phyloP scores from a whole-genome alignment of 2,888 invertebrate genomes.

The Drosophila suboccidentalis region DNA sequence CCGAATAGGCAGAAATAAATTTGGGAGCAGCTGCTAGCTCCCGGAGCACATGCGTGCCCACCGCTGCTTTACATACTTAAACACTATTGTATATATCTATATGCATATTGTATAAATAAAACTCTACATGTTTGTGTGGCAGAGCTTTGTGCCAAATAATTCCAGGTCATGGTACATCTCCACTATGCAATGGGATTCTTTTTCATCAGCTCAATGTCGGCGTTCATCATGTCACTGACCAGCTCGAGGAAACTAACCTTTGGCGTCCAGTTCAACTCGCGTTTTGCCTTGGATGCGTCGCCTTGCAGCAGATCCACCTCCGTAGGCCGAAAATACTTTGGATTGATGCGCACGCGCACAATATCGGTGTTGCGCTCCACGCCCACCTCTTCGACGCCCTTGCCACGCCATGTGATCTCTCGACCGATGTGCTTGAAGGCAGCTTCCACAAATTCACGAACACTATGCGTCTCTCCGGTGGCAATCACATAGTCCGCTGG shows the following conservation, averaged over 20 bases:
- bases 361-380: constrained; percentile 89
- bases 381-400: constrained; percentile 92
- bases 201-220: constrained; percentile 96
- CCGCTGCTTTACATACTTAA: constrained; percentile 49
- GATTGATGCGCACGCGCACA: constrained; percentile 94
- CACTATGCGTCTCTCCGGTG: constrained; percentile 97
- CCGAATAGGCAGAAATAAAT: too few species aligned
- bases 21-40: too few species aligned
- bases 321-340: constrained; percentile 98
- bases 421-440: constrained; percentile 94
- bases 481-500: constrained; percentile 99
- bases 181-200: constrained; percentile 94
- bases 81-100: constrained; percentile 39
- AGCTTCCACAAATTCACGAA: constrained; percentile 97
- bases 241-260: constrained; percentile 93
- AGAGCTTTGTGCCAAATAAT: constrained; percentile 70
- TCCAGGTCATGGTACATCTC: constrained; percentile 12
- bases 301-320: constrained; percentile 98
- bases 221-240: constrained; percentile 97
- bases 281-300: constrained; percentile 96
- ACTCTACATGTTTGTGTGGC: constrained; percentile 23
- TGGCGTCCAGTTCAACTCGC: constrained; percentile 94
- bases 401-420: constrained; percentile 95
- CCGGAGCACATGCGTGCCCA: too few species aligned
- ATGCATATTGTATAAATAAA: constrained; percentile 37